These are phyloP conservation scores for Drosophila pectinifera DNA, from an alignment of 1,140 invertebrate genomes.

Conservation along the genomic window DNA sequence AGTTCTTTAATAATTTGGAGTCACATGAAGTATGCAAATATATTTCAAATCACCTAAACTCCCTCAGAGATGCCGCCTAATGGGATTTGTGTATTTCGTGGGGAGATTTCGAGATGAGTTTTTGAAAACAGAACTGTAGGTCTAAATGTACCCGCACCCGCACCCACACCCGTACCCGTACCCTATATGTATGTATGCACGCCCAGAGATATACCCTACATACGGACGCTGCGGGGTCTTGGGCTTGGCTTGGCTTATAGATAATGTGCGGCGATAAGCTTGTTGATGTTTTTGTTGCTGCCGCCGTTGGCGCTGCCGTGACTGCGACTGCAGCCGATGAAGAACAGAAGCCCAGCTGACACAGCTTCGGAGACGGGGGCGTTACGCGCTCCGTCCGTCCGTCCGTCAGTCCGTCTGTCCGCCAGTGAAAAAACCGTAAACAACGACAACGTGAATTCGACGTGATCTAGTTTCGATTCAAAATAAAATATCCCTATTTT, in stretches of 20 bases:
- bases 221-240: conserved; percentile 44
- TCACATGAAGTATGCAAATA: too few species aligned
- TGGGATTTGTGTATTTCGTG: not conserved
- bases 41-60: too few species aligned
- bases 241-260: conserved; percentile 34
- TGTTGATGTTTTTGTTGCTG: conserved; percentile 77
- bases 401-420: conserved; percentile 18
- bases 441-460: conserved; percentile 75
- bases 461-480: conserved; percentile 78
- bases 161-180: too few species aligned
- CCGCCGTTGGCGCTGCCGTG: conserved; percentile 37
- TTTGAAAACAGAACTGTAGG: not conserved
- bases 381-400: conserved; percentile 47
- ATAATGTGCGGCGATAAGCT: conserved; percentile 63
- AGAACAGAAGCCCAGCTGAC: conserved; percentile 64
- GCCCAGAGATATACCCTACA: conserved; percentile 33
- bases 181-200: not conserved
- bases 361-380: conserved; percentile 23
- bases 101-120: not conserved
- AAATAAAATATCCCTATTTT: conserved; percentile 75
- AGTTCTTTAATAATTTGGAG: too few species aligned
- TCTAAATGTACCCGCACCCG: too few species aligned
- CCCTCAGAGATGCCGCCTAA: not conserved
- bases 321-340: conserved; percentile 52
- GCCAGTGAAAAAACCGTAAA: conserved; percentile 68